A percentile compares a stretch with the other conserved stretches of the same genome.
Evolutionary conservation across 2,113 vertebrate species (phyloP).

Genomic region (Melanocharis versteri): DNA sequence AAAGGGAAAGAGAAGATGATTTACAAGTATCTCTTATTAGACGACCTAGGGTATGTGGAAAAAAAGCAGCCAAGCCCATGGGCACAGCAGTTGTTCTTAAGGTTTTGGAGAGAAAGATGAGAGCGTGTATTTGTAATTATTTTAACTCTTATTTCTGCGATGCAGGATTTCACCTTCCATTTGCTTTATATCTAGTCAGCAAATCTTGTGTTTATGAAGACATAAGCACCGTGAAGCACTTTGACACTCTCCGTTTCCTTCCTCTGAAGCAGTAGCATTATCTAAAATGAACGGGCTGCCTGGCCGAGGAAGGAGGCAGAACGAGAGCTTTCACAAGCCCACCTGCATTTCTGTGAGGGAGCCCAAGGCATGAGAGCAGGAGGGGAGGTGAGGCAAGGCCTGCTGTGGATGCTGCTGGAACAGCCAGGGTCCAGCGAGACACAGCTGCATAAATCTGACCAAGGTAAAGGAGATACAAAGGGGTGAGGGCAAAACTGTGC

Average conservation of each 20-base stretch:
- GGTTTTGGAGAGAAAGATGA: background rate
- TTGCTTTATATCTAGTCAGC: background rate
- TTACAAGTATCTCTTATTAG: background rate
- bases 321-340: background rate
- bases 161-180: background rate
- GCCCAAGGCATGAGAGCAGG: background rate
- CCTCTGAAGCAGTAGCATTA: background rate
- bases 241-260: background rate
- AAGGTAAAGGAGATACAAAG: background rate
- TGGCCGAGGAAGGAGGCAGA: background rate
- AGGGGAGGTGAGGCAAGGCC: background rate
- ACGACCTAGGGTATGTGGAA: background rate
- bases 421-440: background rate
- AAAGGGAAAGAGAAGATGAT: background rate
- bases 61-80: background rate
- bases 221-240: background rate
- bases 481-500: background rate
- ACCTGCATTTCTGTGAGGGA: background rate
- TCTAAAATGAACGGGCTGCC: background rate
- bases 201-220: slow-evolving; percentile 1
- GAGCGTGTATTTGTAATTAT: background rate
- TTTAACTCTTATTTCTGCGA: background rate
- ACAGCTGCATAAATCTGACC: background rate
- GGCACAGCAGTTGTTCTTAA: background rate
- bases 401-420: background rate